Evolutionary conservation across 2,113 vertebrate genomes (phyloP).

Genomic region (cattle (Bos taurus)): DNA sequence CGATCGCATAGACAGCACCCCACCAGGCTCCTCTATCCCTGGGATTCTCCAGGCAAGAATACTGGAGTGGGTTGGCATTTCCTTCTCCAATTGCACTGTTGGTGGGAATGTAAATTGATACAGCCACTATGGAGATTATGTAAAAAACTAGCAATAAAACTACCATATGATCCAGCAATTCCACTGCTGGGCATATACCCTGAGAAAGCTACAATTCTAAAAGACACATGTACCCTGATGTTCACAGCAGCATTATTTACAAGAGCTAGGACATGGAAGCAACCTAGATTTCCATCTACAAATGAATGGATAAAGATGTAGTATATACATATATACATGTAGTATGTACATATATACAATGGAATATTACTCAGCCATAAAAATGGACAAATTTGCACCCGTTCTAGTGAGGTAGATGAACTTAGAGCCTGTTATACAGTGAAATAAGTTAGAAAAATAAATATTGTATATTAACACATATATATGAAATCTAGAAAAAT

Average conservation of each 20-base stretch:
- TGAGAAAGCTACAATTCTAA: background rate
- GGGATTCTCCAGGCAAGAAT: too few species aligned
- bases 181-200: background rate
- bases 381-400: background rate
- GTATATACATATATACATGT: background rate
- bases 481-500: background rate
- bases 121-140: background rate
- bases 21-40: too few species aligned
- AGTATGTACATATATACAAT: background rate
- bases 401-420: background rate
- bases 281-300: background rate
- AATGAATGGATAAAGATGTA: background rate
- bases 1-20: too few species aligned
- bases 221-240: background rate
- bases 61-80: too few species aligned
- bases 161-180: background rate
- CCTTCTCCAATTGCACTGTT: background rate
- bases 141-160: background rate
- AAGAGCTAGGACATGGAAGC: background rate
- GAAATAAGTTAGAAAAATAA: background rate
- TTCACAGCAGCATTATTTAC: background rate
- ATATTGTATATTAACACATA: background rate
- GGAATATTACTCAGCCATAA: background rate
- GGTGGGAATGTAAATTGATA: background rate
- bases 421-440: background rate